Evolutionary conservation across 2,113 vertebrate species (phyloP).

Genomic region (human (Homo sapiens)): GRCh38 chr3:185407001-185407500

Average conservation of each 20-base stretch:
- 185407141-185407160: background rate
- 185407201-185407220: background rate
- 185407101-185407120: background rate
- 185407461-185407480: background rate
- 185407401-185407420: constrained; percentile 22
- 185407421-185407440: background rate
- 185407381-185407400: background rate
- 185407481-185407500: background rate
- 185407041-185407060: background rate
- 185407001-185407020: constrained; percentile 27
- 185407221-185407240: background rate
- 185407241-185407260: background rate
- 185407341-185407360: background rate
- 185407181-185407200: background rate
- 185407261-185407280: background rate
- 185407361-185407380: background rate
- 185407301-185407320: background rate
- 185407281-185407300: background rate
- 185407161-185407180: background rate
- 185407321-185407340: constrained; percentile 33
- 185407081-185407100: background rate
- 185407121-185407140: background rate
- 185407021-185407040: background rate
- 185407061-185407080: background rate
- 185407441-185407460: background rate